phyloP scores from a whole-genome alignment of 2,113 vertebrate species.

The Chauna torquata region DNA sequence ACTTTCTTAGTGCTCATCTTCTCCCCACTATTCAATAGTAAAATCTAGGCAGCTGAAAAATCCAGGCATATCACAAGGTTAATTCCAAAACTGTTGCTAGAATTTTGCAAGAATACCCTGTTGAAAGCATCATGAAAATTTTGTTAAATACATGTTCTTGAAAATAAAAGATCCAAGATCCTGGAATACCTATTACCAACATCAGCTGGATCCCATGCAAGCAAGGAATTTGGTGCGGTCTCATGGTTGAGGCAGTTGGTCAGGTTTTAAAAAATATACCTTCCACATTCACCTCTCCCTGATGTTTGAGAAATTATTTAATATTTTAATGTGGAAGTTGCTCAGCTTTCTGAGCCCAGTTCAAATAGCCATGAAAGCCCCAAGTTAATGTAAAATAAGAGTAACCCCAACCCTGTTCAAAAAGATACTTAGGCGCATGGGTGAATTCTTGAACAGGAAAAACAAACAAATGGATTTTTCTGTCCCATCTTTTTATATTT shows the following conservation, averaged over 20 bases:
- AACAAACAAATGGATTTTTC: accelerated
- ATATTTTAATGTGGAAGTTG: background rate
- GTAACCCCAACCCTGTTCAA: background rate
- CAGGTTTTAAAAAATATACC: background rate
- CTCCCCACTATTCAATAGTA: background rate
- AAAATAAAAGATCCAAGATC: background rate
- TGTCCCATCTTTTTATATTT: background rate
- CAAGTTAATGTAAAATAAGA: background rate
- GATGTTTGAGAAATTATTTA: background rate
- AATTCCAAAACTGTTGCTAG: background rate
- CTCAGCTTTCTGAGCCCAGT: background rate
- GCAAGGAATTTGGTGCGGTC: background rate
- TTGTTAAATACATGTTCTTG: background rate
- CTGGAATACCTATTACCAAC: background rate
- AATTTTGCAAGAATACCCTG: background rate
- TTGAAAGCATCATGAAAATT: background rate
- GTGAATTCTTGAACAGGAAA: background rate
- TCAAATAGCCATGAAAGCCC: background rate
- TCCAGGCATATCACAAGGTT: background rate
- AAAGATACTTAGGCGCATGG: accelerated
- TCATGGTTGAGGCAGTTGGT: background rate
- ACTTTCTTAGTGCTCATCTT: background rate
- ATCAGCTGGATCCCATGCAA: background rate
- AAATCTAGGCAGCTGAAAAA: background rate
- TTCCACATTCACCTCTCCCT: background rate